Evolutionary conservation across 1,140 invertebrate genomes (phyloP).

Genomic region (Drosophila pruinosa): DNA sequence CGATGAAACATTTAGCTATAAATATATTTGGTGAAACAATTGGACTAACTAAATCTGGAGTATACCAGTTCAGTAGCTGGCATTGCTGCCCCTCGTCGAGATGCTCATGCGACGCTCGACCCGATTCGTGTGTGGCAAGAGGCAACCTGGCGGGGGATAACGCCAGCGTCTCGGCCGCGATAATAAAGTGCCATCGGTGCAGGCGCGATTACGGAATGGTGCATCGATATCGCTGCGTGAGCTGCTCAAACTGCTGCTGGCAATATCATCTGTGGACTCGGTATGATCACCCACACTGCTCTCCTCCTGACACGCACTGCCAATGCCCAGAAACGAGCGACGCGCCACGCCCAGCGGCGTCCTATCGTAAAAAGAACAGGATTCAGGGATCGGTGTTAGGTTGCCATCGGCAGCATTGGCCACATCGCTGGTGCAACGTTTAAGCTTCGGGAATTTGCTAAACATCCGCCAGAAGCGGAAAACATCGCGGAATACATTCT

Average conservation of each 20-base stretch:
- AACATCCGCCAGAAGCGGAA: slow-evolving; percentile 88
- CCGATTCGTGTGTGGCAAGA: slow-evolving; percentile 80
- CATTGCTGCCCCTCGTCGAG: slow-evolving; percentile 85
- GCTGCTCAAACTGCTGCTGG: slow-evolving; percentile 64
- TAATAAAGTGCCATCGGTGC: slow-evolving; percentile 85
- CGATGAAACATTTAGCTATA: slow-evolving; percentile 61
- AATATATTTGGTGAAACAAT: slow-evolving; percentile 66
- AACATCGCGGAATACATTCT: slow-evolving; percentile 87
- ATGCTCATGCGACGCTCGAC: slow-evolving; percentile 85
- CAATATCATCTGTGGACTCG: slow-evolving; percentile 74
- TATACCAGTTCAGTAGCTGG: slow-evolving; percentile 82
- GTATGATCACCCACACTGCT: slow-evolving; percentile 58
- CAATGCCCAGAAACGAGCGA: slow-evolving; percentile 73
- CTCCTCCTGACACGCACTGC: slow-evolving; percentile 71
- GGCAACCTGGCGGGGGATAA: slow-evolving; percentile 83
- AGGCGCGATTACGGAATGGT: slow-evolving; percentile 86
- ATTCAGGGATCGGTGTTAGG: slow-evolving; percentile 63
- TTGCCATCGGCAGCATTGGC: slow-evolving; percentile 60
- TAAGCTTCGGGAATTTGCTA: slow-evolving; percentile 86
- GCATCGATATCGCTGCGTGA: slow-evolving; percentile 70
- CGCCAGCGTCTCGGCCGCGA: slow-evolving; percentile 84
- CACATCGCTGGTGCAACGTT: slow-evolving; percentile 85
- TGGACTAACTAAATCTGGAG: slow-evolving; percentile 55
- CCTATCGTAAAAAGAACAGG: slow-evolving; percentile 72
- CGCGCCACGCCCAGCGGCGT: slow-evolving; percentile 57